Evolutionary conservation across 2,888 invertebrate species (phyloP), one percentile per base, ranked within the genome.

Genomic region (Meliscaeva auricollis): DNA sequence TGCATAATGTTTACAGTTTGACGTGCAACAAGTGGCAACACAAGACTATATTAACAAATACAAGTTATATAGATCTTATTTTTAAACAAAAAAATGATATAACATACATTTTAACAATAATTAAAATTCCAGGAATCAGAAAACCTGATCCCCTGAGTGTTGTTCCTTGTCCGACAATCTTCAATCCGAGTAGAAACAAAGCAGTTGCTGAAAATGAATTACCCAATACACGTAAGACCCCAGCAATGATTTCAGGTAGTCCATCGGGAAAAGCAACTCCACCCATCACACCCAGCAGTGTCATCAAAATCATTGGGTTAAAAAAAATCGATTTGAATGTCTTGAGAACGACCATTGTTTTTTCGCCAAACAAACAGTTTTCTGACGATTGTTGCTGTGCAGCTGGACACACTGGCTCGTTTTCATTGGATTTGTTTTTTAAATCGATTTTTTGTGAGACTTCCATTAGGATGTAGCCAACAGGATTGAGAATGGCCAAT

Each of bases 241-340:
- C 95, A 88, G 95, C 94, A 38, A 98, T 92, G 87, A 96, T 94
- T 56, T 94, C 91, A 13, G 98, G 98, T 70, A 98, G 91, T 9
- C 95, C 93, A 90, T 97, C 96, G 87, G 95, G 94, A 91, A 97
- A 98, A 46, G 95, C 91, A 84, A 97, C 93, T 91, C 98, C 98
- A 44, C 97, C 97, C 85, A 95, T 91, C 13, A 98, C 96, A 8
- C 98, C 98, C 84, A 98, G 93, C n/a, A 97, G 93, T 0, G 98
- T 98, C 98, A 98, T 98, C 68, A 97, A 94, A 15, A 98, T 94
- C 73, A 98, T 95, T 0, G 98, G 99, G 93, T 99, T 99, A 11
- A 95, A 93, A 80, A 96, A 93, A 68, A 98, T 95, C 68, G 96
- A 96, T 91, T 95, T 95, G 8, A 94, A 89, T 41, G 94, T 94